Percentiles rank a stretch among this genome's conserved stretches.
These are phyloP conservation scores for Napeogenes sylphis DNA, from an alignment of 2,888 invertebrate species.

Conservation along the genomic window DNA sequence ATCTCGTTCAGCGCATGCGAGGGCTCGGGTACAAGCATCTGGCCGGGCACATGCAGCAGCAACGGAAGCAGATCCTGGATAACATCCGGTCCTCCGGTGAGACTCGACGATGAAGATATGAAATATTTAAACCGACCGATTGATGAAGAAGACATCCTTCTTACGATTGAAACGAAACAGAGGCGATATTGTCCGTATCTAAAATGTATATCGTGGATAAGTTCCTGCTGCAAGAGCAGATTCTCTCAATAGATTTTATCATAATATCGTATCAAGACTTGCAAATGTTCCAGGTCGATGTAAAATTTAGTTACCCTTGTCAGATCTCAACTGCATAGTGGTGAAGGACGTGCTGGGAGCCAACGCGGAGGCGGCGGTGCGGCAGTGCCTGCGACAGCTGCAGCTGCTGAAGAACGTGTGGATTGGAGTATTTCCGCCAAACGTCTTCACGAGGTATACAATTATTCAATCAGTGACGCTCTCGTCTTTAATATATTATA, in stretches of 20 bases:
- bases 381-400: constrained; percentile 90
- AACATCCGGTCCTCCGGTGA: constrained; percentile 86
- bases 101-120: constrained; percentile 16
- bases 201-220: too few relatives aligned
- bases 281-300: not conserved
- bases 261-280: not conserved
- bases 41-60: constrained; percentile 84
- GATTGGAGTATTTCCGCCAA: constrained; percentile 88
- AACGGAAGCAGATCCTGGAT: constrained; percentile 85
- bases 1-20: constrained; percentile 82
- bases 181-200: too few relatives aligned
- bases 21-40: constrained; percentile 84
- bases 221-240: too few relatives aligned
- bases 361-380: constrained; percentile 83
- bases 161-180: not conserved
- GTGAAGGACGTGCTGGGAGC: constrained; percentile 78
- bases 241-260: too few relatives aligned
- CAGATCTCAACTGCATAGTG: constrained; percentile 70
- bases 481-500: too few relatives aligned
- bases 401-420: constrained; percentile 91
- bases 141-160: not conserved
- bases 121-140: too few relatives aligned
- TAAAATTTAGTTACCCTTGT: constrained; percentile 11
- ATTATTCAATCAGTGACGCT: too few relatives aligned
- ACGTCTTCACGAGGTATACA: constrained; percentile 82